Conservation (phyloP, 1,140 invertebrate genomes). For the Macrobrachium rosenbergii region DNA sequence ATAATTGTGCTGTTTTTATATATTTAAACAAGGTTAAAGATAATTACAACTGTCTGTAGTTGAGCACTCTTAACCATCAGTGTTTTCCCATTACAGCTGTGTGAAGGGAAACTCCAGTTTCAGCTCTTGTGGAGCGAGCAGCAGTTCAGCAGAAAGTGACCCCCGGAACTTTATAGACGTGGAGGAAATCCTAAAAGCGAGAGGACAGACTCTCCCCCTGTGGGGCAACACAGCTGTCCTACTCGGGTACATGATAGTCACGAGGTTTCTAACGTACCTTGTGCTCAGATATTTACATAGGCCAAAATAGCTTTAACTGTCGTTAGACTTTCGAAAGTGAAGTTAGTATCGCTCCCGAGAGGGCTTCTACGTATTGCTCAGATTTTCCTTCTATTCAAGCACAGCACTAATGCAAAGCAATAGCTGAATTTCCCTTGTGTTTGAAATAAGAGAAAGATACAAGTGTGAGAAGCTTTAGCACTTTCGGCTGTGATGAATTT, state of each 20-base stretch:
- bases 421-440: not conserved
- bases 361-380: constrained; percentile 40
- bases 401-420: constrained; percentile 12
- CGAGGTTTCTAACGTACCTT: constrained; percentile 81
- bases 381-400: constrained; percentile 29
- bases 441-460: not conserved
- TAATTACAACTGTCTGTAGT: not conserved
- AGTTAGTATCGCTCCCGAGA: not conserved
- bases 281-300: constrained; percentile 81
- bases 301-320: constrained; percentile 72
- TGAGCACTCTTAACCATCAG: not conserved
- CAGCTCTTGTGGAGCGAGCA: constrained; percentile 66
- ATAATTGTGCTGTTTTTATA: too few relatives aligned
- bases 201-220: constrained; percentile 76
- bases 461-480: too few relatives aligned
- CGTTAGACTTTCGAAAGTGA: not conserved
- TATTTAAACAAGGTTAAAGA: too few relatives aligned
- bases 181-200: constrained; percentile 78
- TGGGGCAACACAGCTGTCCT: constrained; percentile 85
- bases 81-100: constrained; percentile 74
- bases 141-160: constrained; percentile 71
- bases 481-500: too few relatives aligned
- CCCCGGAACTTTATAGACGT: constrained; percentile 75
- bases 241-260: constrained; percentile 80
- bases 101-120: constrained; percentile 78